Base-by-base conservation (phyloP, 2,113 vertebrate genomes). In the Coreoperca whiteheadi region DNA sequence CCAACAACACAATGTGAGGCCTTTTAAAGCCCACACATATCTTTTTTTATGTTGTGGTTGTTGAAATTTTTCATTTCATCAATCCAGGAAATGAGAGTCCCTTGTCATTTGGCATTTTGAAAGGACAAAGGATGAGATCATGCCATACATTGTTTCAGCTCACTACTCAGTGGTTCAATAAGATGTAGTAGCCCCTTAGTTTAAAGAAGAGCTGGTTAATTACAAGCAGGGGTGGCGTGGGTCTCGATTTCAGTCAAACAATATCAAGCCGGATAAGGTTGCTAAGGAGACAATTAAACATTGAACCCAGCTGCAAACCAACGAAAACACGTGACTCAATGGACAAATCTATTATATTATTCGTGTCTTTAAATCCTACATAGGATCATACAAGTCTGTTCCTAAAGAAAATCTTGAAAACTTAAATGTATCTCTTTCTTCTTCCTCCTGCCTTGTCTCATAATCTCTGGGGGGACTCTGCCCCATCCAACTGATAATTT, bases 111-210 rank as follows among this genome's bases (percentile, higher is more conserved):
- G 71, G 66, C 51, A 61, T 73, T 86, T 79, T 43, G 18, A 65
- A 82, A 70, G 74, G 68, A 78, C 79, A 69, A 67, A 74, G 48
- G 50, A 74, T 63, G 64, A 74, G 50, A 25, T 69, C 59, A 57
- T n/a, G 30, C 10, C 41, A 3, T 41, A 20, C 51, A 21, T 20
- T 25, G 23, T 69, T 74, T 56, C 20, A 9, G 23, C 64, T 64
- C 54, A 61, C 20, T 18, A 16, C 60, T 67, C 41, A 12, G 1
- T 2, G 14, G 54, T 67, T 60, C 53, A 61, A 8, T 23, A n/a
- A 34, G 25, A 60, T 25, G 6, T 0, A 9, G 37, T 28, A 18
- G 46, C 53, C 23, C 43, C 37, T 21, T 23, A 32, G 56, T 74
- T 28, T 10, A 16, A 75, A 48, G 56, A 64, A n/a, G 74, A 23